phyloP scores from a whole-genome alignment of 2,888 invertebrate species.

The Microctonus brassicae region DNA sequence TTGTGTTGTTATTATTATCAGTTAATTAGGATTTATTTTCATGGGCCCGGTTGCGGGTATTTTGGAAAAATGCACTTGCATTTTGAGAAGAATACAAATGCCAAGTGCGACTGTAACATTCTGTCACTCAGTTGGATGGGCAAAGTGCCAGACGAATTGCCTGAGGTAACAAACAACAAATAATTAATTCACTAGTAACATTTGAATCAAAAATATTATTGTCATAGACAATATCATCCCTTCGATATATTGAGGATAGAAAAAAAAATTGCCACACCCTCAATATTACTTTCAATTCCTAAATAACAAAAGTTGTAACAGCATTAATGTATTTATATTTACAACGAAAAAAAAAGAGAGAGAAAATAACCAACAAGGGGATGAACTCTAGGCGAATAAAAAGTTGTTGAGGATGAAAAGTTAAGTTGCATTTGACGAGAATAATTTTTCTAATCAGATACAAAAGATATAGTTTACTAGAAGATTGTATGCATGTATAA shows the following conservation, averaged over 20 bases:
- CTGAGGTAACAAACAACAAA: slow-evolving; percentile 83
- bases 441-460: slow-evolving; percentile 32
- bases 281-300: not conserved
- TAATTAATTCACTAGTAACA: not conserved
- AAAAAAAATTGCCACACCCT: not conserved
- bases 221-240: too few species aligned
- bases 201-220: not conserved
- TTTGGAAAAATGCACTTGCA: slow-evolving; percentile 86
- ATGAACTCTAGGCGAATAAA: not conserved
- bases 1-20: not conserved
- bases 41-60: slow-evolving; percentile 41
- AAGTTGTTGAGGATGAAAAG: not conserved
- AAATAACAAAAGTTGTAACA: not conserved
- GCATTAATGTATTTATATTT: not conserved
- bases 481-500: too few species aligned
- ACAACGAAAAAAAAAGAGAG: not conserved
- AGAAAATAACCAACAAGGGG: not conserved
- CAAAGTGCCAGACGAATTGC: slow-evolving; percentile 94
- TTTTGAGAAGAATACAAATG: slow-evolving; percentile 93
- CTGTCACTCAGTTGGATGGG: slow-evolving; percentile 98
- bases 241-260: not conserved
- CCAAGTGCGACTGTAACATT: slow-evolving; percentile 95
- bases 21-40: slow-evolving; percentile 26
- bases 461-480: too few species aligned
- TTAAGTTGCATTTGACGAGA: not conserved